Percentiles rank a stretch among this genome's conserved stretches.
Evolutionary conservation across 2,113 vertebrate species (phyloP).

Genomic region (Neogobius melanostomus): DNA sequence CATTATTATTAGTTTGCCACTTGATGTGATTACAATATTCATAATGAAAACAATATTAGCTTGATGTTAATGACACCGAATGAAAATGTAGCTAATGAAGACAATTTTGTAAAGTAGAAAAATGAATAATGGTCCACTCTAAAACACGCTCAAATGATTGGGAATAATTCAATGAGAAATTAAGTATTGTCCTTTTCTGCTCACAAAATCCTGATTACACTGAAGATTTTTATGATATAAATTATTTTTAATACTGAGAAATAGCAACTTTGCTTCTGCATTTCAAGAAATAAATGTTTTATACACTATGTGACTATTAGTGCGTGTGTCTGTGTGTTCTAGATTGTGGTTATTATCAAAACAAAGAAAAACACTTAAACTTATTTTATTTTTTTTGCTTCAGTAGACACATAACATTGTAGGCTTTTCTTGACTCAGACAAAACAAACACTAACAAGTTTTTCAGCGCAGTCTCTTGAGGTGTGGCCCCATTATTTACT

Average conservation of each 20-base stretch:
- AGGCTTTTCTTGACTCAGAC: neutral
- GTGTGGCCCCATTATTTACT: neutral
- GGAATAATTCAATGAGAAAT: neutral
- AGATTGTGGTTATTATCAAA: too few species aligned
- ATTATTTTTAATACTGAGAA: slow-evolving; percentile 65
- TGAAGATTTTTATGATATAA: slow-evolving; percentile 58
- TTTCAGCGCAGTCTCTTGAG: neutral
- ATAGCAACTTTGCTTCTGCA: slow-evolving; percentile 36
- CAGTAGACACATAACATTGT: neutral
- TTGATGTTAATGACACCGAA: slow-evolving; percentile 16
- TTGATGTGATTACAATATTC: slow-evolving; percentile 17
- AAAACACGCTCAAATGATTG: neutral
- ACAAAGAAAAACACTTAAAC: neutral
- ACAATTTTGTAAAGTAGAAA: slow-evolving; percentile 11
- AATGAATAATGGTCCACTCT: neutral
- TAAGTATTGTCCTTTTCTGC: neutral
- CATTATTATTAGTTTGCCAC: neutral
- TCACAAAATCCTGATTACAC: slow-evolving; percentile 4
- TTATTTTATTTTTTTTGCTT: neutral
- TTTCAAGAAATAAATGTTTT: slow-evolving; percentile 66
- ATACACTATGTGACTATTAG: slow-evolving; percentile 16
- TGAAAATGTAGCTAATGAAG: slow-evolving; percentile 7
- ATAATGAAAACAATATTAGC: slow-evolving; percentile 10
- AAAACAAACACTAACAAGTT: neutral
- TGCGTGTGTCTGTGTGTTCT: neutral